Percentiles rank a stretch among this genome's conserved stretches.
Conservation (phyloP, 1,140 invertebrate genomes). For the Maconellicoccus hirsutus region DNA sequence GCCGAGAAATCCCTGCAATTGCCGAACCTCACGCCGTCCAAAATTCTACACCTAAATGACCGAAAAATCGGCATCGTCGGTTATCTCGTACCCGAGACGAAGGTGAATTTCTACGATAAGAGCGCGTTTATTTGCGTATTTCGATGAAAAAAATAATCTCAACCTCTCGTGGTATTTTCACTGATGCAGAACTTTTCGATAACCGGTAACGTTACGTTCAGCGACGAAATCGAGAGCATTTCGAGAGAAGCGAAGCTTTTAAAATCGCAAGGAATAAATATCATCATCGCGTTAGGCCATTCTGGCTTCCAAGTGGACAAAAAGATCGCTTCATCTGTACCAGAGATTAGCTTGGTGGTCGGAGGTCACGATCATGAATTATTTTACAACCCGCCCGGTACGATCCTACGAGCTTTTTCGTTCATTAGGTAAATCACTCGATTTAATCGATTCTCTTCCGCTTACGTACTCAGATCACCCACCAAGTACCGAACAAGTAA, state of each 20-base stretch:
- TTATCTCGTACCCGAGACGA: conserved; percentile 75
- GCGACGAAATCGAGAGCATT: conserved; percentile 60
- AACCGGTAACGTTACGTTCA: conserved; percentile 51
- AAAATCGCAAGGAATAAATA: conserved; percentile 48
- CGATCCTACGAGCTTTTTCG: no score
- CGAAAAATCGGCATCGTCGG: conserved; percentile 72
- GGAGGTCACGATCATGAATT: no score
- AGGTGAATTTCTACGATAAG: no score
- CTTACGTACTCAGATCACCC: conserved; percentile 37
- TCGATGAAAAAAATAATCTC: background rate
- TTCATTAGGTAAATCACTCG: no score
- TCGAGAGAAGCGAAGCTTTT: conserved; percentile 51
- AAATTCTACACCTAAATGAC: conserved; percentile 48
- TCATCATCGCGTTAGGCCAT: conserved; percentile 81
- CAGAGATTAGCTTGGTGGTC: conserved; percentile 73
- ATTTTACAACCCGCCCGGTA: no score
- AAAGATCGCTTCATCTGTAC: conserved; percentile 62
- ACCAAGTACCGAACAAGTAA: conserved; percentile 53
- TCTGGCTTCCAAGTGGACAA: conserved; percentile 68
- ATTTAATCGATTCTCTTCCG: no score
- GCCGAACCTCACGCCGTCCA: conserved; percentile 45
- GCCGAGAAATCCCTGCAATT: conserved; percentile 46
- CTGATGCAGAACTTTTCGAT: background rate
- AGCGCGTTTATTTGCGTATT: no score
- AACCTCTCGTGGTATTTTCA: no score